Base-by-base conservation (phyloP, 2,888 invertebrate genomes). In the Micropterix aruncella region DNA sequence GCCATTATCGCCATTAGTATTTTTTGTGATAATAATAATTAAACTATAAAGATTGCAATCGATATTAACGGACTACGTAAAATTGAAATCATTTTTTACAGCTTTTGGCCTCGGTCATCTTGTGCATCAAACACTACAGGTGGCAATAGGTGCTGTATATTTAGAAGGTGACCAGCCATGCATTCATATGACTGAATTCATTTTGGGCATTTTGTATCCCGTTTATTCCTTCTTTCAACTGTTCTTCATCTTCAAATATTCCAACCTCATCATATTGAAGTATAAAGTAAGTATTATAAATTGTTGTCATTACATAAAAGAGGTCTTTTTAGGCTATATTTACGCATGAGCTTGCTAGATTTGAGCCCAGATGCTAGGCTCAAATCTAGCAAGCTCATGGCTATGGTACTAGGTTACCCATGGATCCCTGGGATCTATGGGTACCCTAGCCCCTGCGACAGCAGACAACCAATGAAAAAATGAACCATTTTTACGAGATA, bases 231-330 rank as follows among this genome's bases (percentile, higher is more conserved):
- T 88, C 58, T 61, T 82, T 40, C 79, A 85, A 53, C 69, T 88
- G 2, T 87, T 80, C 61, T 85, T 88, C 57, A 78, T 86, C 50
- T 87, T 86, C 59, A 84, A 87, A 59, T 87, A 84, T 60, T 83
- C 85, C 2, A 87, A 86, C 60, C 85, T 87, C 61, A 78, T 71
- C 15, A 65, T 73, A 44, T 55, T 70, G 42, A 58, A 56, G 43
- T 57, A 55, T 37, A 66, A 65, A 63, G 71, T 68, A 57, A 52
- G 40, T 47, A 9, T 16, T n/a, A n/a, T n/a, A n/a, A n/a, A n/a
- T n/a, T n/a, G n/a, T n/a, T n/a, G n/a, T n/a, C n/a, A n/a, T n/a
- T n/a, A n/a, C n/a, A n/a, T n/a, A n/a, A n/a, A n/a, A n/a, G n/a
- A n/a, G n/a, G n/a, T n/a, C n/a, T n/a, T n/a, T n/a, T n/a, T n/a